Evolutionary conservation across 2,113 vertebrate genomes (phyloP).

Genomic region (Chaenogobius annularis): DNA sequence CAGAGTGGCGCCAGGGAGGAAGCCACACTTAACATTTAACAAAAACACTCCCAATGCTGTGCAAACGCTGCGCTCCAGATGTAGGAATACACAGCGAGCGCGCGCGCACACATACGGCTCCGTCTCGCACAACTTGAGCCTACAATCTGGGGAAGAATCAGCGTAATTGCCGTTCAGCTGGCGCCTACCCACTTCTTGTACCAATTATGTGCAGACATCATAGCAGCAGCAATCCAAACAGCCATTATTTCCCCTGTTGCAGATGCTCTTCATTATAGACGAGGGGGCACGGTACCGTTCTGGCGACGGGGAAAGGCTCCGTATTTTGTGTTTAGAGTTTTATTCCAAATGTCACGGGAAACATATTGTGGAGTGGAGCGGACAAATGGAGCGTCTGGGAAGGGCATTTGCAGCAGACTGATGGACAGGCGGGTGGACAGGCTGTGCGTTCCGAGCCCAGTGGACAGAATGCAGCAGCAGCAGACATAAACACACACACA

Average conservation of each 20-base stretch:
- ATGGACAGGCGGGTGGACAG: constrained; percentile 46
- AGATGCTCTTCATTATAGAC: constrained; percentile 74
- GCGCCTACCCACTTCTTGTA: constrained; percentile 85
- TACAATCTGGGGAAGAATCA: constrained; percentile 82
- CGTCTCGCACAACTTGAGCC: constrained; percentile 76
- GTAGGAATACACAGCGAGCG: constrained; percentile 73
- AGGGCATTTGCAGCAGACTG: constrained; percentile 62
- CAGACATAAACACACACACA: not conserved
- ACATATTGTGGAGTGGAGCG: constrained; percentile 28
- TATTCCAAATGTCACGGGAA: constrained; percentile 16
- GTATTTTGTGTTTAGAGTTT: not conserved
- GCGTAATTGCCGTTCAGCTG: constrained; percentile 78
- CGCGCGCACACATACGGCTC: constrained; percentile 58
- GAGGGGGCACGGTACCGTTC: constrained; percentile 57
- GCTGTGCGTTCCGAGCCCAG: constrained; percentile 43
- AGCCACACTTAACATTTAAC: constrained; percentile 97
- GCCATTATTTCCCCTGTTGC: constrained; percentile 74
- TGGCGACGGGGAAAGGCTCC: constrained; percentile 22
- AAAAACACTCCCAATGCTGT: constrained; percentile 90
- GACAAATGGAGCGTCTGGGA: constrained; percentile 45
- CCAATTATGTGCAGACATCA: constrained; percentile 82
- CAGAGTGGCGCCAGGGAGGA: constrained; percentile 97
- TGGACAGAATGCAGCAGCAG: constrained; percentile 66
- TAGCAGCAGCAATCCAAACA: constrained; percentile 74
- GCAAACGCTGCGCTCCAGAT: constrained; percentile 94